Conservation (phyloP, 2,888 invertebrate genomes). For the Drosophila robusta region DNA sequence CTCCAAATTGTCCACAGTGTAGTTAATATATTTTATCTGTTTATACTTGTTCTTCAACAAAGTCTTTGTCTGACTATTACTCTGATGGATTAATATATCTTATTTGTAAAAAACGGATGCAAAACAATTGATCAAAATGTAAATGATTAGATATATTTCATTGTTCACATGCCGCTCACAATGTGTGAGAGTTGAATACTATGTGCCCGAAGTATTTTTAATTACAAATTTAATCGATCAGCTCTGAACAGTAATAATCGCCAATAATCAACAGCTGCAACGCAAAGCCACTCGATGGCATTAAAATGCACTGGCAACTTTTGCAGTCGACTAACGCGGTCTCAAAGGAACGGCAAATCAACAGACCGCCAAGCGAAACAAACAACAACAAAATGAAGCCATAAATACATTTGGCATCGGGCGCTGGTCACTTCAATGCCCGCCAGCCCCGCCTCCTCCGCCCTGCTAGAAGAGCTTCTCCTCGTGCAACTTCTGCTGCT, state of each 20-base stretch:
- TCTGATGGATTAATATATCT: too few species aligned
- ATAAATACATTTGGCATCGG: slow-evolving; percentile 74
- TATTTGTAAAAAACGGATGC: too few species aligned
- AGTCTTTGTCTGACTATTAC: too few species aligned
- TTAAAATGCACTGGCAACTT: slow-evolving; percentile 31
- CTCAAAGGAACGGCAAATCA: slow-evolving; percentile 56
- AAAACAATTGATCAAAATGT: neutral
- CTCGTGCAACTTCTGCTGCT: neutral
- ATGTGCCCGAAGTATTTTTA: slow-evolving; percentile 23
- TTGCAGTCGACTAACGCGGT: slow-evolving; percentile 19
- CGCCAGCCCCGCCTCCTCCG: neutral
- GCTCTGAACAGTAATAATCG: slow-evolving; percentile 30
- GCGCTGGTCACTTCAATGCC: slow-evolving; percentile 67
- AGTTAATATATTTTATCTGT: too few species aligned
- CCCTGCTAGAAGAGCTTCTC: neutral
- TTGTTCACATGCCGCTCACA: too few species aligned
- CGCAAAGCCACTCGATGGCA: slow-evolving; percentile 28
- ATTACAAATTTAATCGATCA: slow-evolving; percentile 38
- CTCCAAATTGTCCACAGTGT: too few species aligned
- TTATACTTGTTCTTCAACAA: too few species aligned
- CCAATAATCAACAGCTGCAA: slow-evolving; percentile 31
- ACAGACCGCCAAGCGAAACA: slow-evolving; percentile 41
- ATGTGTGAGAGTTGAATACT: neutral
- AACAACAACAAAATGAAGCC: slow-evolving; percentile 70
- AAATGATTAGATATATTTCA: slow-evolving; percentile 1